Evolutionary conservation across 1,140 invertebrate species (phyloP).

Genomic region (Octopus sinensis): DNA sequence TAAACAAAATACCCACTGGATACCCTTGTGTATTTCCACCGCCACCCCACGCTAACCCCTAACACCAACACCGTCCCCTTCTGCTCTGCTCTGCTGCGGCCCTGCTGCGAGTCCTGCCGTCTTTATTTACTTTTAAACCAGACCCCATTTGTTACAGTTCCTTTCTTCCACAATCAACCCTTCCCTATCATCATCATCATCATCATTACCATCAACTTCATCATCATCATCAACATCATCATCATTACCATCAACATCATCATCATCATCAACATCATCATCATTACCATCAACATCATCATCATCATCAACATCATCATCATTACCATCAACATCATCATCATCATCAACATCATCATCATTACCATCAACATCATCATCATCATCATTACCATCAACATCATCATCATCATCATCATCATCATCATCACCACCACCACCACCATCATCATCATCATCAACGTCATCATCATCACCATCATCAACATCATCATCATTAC

Average conservation of each 20-base stretch:
- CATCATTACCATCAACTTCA: neutral
- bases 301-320: too few relatives aligned
- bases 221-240: conserved; percentile 12
- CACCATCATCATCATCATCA: neutral
- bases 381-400: too few relatives aligned
- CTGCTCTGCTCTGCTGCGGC: neutral
- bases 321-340: too few relatives aligned
- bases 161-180: neutral
- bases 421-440: neutral
- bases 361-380: too few relatives aligned
- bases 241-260: neutral
- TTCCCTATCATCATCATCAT: neutral
- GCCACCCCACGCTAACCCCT: neutral
- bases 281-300: too few relatives aligned
- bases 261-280: too few relatives aligned
- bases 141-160: neutral
- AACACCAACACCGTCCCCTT: neutral
- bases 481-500: neutral
- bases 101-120: neutral
- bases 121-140: too few relatives aligned
- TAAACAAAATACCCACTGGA: too few relatives aligned
- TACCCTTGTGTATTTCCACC: too few relatives aligned
- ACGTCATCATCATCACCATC: conserved; percentile 7
- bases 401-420: neutral
- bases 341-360: too few relatives aligned